Percentiles rank a stretch among this genome's conserved stretches.
Evolutionary conservation across 2,888 invertebrate species (phyloP).

Genomic region (Lochmaea capreae): DNA sequence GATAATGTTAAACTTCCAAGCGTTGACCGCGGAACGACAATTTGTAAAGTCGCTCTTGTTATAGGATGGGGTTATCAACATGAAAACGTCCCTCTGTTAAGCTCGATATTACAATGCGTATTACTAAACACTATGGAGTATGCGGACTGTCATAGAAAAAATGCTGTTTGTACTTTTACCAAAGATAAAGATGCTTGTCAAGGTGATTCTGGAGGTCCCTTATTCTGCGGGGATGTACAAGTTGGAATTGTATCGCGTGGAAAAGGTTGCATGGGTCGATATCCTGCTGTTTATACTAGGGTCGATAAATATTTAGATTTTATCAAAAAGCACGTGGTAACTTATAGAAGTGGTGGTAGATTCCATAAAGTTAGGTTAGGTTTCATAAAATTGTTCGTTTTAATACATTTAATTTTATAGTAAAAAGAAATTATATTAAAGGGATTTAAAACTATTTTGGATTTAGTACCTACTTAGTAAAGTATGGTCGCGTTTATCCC

Average conservation of each 20-base stretch:
- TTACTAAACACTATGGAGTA: background rate
- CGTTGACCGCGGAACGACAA: background rate
- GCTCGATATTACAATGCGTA: slow-evolving; percentile 10
- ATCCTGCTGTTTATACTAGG: slow-evolving; percentile 33
- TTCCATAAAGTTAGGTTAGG: background rate
- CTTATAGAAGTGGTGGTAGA: background rate
- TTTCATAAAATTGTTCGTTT: background rate
- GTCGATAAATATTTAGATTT: slow-evolving; percentile 32
- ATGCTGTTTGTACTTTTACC: slow-evolving; percentile 27
- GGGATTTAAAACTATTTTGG: no score
- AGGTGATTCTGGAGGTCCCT: slow-evolving; percentile 39
- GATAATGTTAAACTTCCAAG: slow-evolving; percentile 4
- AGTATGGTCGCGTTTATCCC: no score
- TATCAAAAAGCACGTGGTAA: slow-evolving; percentile 15
- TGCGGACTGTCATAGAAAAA: background rate
- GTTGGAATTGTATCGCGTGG: slow-evolving; percentile 36
- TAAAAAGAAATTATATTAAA: background rate
- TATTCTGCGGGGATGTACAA: slow-evolving; percentile 31
- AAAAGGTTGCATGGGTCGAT: slow-evolving; percentile 14
- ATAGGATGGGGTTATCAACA: slow-evolving; percentile 20
- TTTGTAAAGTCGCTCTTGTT: slow-evolving; percentile 12
- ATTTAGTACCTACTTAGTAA: no score
- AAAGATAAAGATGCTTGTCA: slow-evolving; percentile 31
- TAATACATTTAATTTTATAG: background rate
- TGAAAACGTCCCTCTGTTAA: background rate